Evolutionary conservation across 2,888 invertebrate species (phyloP).

Genomic region (Apomyelois bistriatella): DNA sequence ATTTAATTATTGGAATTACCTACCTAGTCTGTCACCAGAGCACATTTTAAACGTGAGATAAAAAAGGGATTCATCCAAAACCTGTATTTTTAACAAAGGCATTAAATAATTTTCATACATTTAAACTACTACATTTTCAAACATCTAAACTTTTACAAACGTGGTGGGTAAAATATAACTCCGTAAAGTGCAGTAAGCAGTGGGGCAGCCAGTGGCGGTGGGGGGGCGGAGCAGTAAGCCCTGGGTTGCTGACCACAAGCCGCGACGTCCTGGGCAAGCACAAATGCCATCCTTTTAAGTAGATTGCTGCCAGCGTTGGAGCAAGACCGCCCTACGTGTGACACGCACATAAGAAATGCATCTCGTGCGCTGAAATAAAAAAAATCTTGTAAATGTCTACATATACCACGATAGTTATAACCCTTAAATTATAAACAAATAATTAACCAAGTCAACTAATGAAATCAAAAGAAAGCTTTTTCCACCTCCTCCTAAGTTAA

Average conservation of each 20-base stretch:
- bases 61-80: too few species aligned
- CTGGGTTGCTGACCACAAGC: conserved; percentile 56
- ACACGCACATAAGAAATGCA: conserved; percentile 59
- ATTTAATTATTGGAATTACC: too few species aligned
- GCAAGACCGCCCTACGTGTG: conserved; percentile 54
- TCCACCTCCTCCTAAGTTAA: too few species aligned
- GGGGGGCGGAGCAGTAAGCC: conserved; percentile 52
- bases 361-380: conserved; percentile 54
- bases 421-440: too few species aligned
- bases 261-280: conserved; percentile 66
- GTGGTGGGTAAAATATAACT: conserved; percentile 47
- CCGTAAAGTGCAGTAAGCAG: conserved; percentile 51
- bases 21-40: too few species aligned
- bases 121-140: not conserved
- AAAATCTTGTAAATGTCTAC: too few species aligned
- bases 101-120: too few species aligned
- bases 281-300: conserved; percentile 65
- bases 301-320: conserved; percentile 48
- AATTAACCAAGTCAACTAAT: too few species aligned
- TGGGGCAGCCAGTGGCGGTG: conserved; percentile 39
- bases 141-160: conserved; percentile 33
- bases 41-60: too few species aligned
- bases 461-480: too few species aligned
- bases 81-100: too few species aligned
- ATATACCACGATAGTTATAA: too few species aligned